These are phyloP conservation scores for Geophilus truncorum DNA, from an alignment of 2,888 invertebrate species.

Conservation along the genomic window DNA sequence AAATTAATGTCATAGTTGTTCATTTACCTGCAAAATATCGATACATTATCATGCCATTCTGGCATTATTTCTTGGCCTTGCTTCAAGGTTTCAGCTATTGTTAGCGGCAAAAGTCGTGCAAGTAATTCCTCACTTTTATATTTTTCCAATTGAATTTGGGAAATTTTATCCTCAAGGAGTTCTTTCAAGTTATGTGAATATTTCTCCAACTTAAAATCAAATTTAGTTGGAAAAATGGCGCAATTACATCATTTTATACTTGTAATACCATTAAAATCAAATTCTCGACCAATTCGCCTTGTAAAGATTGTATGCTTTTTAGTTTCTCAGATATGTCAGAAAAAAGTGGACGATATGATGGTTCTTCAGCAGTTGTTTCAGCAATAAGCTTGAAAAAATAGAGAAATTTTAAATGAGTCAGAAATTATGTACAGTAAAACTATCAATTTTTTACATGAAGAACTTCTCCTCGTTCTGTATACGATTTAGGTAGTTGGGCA, in stretches of 20 bases:
- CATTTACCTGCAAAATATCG: neutral
- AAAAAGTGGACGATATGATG: neutral
- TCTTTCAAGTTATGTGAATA: neutral
- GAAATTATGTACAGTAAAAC: neutral
- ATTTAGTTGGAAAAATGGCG: too few species aligned
- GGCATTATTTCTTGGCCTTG: neutral
- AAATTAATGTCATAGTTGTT: too few species aligned
- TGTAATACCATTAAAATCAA: neutral
- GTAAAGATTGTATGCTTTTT: neutral
- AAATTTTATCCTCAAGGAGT: neutral
- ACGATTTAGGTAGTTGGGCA: neutral
- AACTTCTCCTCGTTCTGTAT: neutral
- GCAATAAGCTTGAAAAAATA: neutral
- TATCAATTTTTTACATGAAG: neutral
- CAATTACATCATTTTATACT: neutral
- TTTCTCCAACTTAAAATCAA: too few species aligned
- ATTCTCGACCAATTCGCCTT: slow-evolving; percentile 20
- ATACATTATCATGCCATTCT: neutral
- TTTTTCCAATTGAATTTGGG: neutral
- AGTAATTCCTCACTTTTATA: neutral
- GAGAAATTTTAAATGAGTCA: neutral
- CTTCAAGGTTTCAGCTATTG: neutral
- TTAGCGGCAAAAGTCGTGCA: neutral
- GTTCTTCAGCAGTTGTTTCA: neutral
- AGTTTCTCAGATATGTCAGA: neutral